Base-by-base conservation (phyloP, 1,140 invertebrate species). In the Pseudomyrmex sp. region DNA sequence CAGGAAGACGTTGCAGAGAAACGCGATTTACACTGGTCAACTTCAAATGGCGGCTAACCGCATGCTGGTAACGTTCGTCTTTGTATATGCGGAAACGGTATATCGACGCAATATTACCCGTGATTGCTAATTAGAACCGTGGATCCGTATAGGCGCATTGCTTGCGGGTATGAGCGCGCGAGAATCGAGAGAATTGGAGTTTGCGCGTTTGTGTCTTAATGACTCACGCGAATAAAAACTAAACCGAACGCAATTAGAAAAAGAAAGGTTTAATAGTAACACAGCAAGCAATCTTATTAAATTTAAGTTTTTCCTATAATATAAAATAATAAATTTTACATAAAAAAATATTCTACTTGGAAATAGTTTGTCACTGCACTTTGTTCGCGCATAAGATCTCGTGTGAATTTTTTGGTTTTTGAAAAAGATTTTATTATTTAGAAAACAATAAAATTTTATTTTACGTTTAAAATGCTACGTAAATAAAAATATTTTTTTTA, bases 101-200 rank as follows among this genome's bases (percentile, higher is more conserved):
- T 35, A 69, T 68, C 65, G 65, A 69, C 20, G 65, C 20, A 70
- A 79, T 72, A 80, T 65, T 26, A 50, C n/a, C 54, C 46, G 54
- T 80, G 44, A 80, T 61, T 72, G 66, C 76, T 80, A 80, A 80
- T 80, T 80, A 72, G 54, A 59, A 20, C 76, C 66, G 66, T 54
- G 54, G n/a, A 13, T 77, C 18, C 61, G 59, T 66, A 5, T 62
- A 70, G 44, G 20, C 15, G 44, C 66, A 72, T 80, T 80, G 76
- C 23, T 80, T 80, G 76, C 66, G 76, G 76, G 54, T 20, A 48
- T 35, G 35, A 79, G 48, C 54, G 10, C 52, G 18, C 63, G 20
- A 23, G 35, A 44, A 52, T 54, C 44, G 35, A 12, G 65, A 65
- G 46, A 65, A 52, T 76, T 13, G 23, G 50, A 20, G 23, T 77